Conservation (phyloP, 2,797 vertebrate genomes). For the Danio jaintianensis region DNA sequence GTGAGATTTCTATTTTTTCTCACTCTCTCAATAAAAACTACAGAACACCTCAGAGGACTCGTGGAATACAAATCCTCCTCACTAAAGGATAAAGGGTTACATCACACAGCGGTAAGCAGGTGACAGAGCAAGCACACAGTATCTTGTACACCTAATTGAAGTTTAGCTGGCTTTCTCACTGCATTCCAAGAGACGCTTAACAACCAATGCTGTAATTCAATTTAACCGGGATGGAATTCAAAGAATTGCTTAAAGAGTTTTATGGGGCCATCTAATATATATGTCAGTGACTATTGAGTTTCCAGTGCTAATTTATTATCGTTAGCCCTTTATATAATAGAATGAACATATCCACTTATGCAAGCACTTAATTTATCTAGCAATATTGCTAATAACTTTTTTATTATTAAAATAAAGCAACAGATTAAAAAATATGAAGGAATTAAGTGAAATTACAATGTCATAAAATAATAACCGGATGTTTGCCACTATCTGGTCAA, state of each 20-base stretch:
- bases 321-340: not conserved
- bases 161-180: constrained; percentile 34
- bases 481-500: not conserved
- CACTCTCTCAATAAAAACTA: constrained; percentile 46
- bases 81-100: constrained; percentile 37
- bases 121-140: constrained; percentile 25
- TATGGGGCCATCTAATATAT: not conserved
- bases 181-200: constrained; percentile 17
- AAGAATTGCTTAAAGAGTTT: not conserved
- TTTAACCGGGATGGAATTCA: not conserved
- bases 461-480: too few species aligned
- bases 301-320: not conserved
- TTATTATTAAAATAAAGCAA: not conserved
- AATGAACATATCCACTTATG: not conserved
- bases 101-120: constrained; percentile 20
- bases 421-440: too few species aligned
- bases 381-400: not conserved
- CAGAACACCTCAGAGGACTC: constrained; percentile 46
- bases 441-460: too few species aligned
- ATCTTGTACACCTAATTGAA: constrained; percentile 30
- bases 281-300: not conserved
- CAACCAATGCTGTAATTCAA: not conserved
- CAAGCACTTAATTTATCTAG: not conserved
- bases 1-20: constrained; percentile 48
- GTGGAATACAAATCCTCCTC: constrained; percentile 45